phyloP scores from a whole-genome alignment of 2,888 invertebrate genomes.

The Ennomos quercinarius region DNA sequence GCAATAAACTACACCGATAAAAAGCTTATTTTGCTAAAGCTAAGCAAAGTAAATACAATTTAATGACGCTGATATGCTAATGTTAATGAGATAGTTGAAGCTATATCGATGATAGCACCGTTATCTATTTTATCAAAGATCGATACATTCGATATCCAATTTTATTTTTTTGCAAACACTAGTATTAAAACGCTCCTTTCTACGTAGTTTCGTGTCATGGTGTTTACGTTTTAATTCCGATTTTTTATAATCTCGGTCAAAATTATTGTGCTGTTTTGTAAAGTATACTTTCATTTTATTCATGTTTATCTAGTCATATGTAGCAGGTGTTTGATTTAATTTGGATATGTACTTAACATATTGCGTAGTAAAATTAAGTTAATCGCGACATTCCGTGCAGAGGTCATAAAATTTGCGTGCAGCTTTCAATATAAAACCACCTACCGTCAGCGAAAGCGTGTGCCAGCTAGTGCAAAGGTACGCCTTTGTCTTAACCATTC shows the following conservation, averaged over 20 bases:
- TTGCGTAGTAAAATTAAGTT: constrained; percentile 4
- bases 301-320: neutral
- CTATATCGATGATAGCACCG: constrained; percentile 6
- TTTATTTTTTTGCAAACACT: constrained; percentile 24
- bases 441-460: constrained; percentile 34
- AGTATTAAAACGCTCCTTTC: constrained; percentile 22
- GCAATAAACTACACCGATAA: too few species aligned
- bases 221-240: too few species aligned
- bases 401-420: constrained; percentile 43
- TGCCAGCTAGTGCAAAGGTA: constrained; percentile 40
- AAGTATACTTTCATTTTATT: neutral
- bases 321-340: neutral
- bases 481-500: constrained; percentile 22
- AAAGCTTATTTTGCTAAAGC: too few species aligned
- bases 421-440: constrained; percentile 34
- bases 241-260: too few species aligned
- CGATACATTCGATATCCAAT: constrained; percentile 24
- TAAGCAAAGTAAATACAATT: too few species aligned
- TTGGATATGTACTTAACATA: neutral
- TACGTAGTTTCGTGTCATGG: neutral
- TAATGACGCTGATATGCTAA: too few species aligned
- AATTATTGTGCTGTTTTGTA: too few species aligned
- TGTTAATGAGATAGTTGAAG: too few species aligned
- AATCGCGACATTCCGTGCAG: constrained; percentile 29
- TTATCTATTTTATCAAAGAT: constrained; percentile 30